Conservation (phyloP, 2,113 vertebrate genomes). For the Anser cygnoides region DNA sequence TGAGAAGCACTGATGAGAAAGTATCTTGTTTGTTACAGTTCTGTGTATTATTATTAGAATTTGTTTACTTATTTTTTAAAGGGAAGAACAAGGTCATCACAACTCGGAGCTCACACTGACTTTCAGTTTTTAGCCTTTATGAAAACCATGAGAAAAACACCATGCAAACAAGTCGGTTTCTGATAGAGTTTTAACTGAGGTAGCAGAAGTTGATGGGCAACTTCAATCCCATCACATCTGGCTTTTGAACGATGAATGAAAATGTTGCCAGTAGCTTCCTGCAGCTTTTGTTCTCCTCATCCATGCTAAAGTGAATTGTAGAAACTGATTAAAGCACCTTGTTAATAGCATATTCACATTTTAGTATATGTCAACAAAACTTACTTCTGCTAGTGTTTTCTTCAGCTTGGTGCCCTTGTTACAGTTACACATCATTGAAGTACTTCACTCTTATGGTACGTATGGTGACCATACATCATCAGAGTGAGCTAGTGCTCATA, state of each 20-base stretch:
- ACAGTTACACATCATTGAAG: background rate
- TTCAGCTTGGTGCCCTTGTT: constrained; percentile 29
- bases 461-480: background rate
- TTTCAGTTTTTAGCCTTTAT: background rate
- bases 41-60: background rate
- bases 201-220: background rate
- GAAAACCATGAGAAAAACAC: background rate
- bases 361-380: background rate
- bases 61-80: background rate
- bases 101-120: background rate
- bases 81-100: background rate
- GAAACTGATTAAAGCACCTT: background rate
- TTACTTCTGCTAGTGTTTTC: background rate
- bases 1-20: background rate
- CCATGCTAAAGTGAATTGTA: background rate
- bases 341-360: background rate
- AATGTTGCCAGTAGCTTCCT: background rate
- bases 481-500: background rate
- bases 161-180: background rate
- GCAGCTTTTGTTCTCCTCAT: background rate
- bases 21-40: background rate
- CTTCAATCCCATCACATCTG: background rate
- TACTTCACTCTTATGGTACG: background rate
- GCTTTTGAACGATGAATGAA: background rate
- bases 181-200: background rate